phyloP scores from a whole-genome alignment of 2,113 vertebrate genomes.

The Mus pahari region DNA sequence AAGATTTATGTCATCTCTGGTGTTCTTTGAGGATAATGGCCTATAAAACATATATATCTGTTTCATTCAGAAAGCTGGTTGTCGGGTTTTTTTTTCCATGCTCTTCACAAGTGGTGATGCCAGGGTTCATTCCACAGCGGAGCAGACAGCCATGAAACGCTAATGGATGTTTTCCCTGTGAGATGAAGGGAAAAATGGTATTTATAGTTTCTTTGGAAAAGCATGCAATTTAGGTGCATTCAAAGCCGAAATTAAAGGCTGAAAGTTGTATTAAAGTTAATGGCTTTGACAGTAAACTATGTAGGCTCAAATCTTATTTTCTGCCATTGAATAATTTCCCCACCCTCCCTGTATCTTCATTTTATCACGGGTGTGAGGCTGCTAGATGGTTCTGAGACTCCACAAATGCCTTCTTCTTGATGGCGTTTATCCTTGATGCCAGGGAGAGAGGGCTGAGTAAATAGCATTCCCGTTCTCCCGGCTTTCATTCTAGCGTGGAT shows the following conservation, averaged over 20 bases:
- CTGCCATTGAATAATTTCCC: not conserved
- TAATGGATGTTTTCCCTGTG: conserved; percentile 3
- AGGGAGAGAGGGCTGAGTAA: not conserved
- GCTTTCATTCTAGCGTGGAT: not conserved
- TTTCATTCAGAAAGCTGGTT: not conserved
- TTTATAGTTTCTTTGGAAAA: conserved; percentile 22
- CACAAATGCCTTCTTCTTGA: not conserved
- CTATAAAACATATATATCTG: not conserved
- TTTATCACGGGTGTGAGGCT: not conserved
- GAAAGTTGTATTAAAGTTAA: conserved; percentile 41
- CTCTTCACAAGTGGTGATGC: not conserved
- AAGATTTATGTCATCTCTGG: conserved; percentile 13
- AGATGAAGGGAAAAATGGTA: not conserved
- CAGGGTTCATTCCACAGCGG: not conserved
- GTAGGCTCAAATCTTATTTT: not conserved
- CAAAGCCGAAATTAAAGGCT: conserved; percentile 29
- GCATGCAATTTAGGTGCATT: not conserved
- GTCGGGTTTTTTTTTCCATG: not conserved
- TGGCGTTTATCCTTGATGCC: not conserved
- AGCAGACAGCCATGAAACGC: not conserved
- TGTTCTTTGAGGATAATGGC: not conserved
- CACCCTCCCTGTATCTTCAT: not conserved
- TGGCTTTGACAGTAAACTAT: not conserved
- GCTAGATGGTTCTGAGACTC: not conserved
- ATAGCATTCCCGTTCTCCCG: not conserved